Evolutionary conservation across 2,113 vertebrate genomes (phyloP).

Genomic region (Dryoscopus gambensis): DNA sequence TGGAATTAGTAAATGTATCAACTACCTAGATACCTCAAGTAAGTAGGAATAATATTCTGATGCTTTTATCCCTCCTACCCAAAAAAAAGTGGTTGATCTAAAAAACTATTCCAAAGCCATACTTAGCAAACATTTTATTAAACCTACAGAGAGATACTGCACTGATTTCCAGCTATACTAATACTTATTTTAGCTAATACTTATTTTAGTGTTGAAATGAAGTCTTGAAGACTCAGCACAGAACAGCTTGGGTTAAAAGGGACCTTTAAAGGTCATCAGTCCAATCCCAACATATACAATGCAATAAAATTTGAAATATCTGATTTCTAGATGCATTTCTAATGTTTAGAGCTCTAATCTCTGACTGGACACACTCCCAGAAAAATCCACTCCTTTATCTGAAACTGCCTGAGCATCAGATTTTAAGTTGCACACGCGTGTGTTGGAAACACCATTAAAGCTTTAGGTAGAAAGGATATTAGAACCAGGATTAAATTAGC

Average conservation of each 20-base stretch:
- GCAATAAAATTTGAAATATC: background rate
- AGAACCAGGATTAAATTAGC: background rate
- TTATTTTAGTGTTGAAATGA: background rate
- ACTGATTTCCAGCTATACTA: background rate
- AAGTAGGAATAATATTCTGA: background rate
- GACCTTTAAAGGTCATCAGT: background rate
- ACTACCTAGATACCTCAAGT: background rate
- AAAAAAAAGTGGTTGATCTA: fast-evolving
- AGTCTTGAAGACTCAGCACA: background rate
- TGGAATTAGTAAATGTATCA: background rate
- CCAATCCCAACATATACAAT: background rate
- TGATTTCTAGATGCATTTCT: background rate
- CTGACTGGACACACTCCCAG: background rate
- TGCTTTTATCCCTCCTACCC: background rate
- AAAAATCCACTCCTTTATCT: background rate
- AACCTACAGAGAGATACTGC: background rate
- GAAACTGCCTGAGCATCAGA: background rate
- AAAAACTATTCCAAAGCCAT: background rate
- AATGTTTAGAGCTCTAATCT: background rate
- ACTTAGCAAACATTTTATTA: background rate
- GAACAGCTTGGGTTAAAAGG: background rate
- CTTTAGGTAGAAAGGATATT: background rate
- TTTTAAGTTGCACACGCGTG: fast-evolving
- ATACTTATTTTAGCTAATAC: background rate
- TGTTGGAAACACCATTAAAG: background rate